Percentiles rank a stretch among this genome's conserved stretches.
phyloP scores from a whole-genome alignment of 92 coral and sea anemone species.

The Parazoanthus darwini region DNA sequence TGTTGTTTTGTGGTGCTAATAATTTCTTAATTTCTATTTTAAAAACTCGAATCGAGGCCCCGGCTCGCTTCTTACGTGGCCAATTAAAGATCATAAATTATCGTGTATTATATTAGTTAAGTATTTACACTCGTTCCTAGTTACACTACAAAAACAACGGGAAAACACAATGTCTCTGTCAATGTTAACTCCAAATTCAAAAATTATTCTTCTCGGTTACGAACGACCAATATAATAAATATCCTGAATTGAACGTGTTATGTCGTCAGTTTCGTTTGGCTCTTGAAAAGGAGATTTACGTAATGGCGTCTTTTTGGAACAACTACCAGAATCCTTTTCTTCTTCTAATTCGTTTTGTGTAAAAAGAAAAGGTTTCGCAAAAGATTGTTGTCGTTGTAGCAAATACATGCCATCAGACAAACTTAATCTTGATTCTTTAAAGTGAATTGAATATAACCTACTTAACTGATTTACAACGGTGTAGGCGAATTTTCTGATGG shows the following conservation, averaged over 20 bases:
- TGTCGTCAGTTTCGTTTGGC: not conserved
- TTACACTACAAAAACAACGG: not conserved
- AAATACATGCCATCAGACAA: not conserved
- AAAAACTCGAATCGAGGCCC: not conserved
- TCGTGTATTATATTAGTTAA: not conserved
- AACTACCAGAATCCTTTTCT: not conserved
- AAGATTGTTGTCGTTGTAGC: too few species aligned
- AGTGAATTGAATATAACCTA: not conserved
- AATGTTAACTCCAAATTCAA: not conserved
- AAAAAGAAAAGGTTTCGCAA: too few species aligned
- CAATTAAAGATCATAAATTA: not conserved
- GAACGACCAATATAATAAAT: constrained; percentile 18
- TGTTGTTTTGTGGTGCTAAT: not conserved
- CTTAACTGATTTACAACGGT: not conserved
- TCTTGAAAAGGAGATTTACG: not conserved
- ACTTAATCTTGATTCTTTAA: not conserved
- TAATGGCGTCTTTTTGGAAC: too few species aligned
- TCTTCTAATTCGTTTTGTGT: too few species aligned
- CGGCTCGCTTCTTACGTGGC: not conserved
- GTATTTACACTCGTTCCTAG: not conserved
- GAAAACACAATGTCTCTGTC: not conserved
- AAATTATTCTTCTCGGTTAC: not conserved
- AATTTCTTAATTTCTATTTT: too few species aligned
- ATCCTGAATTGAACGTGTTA: not conserved
- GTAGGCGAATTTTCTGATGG: too few species aligned